Percentiles rank a stretch among this genome's conserved stretches.
Conservation (phyloP, 2,113 vertebrate genomes). For the Bungarus multicinctus region DNA sequence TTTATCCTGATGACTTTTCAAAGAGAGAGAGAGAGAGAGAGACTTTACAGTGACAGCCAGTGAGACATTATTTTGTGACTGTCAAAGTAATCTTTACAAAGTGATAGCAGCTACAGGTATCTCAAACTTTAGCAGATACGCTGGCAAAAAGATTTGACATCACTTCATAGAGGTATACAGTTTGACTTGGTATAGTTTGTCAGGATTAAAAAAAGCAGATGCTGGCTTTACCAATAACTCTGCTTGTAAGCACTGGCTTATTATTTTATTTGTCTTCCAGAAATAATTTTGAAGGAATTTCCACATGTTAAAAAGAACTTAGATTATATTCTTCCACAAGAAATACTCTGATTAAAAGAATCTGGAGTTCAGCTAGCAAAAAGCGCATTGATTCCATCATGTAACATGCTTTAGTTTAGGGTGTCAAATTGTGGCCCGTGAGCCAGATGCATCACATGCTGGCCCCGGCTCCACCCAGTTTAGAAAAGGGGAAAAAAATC, state of each 20-base stretch:
- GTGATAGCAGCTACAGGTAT: slow-evolving; percentile 16
- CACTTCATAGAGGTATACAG: not conserved
- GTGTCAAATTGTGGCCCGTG: no score
- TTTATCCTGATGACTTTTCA: slow-evolving; percentile 43
- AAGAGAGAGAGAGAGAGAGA: not conserved
- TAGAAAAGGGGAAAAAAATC: no score
- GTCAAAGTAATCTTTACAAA: slow-evolving; percentile 11
- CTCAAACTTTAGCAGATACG: slow-evolving; percentile 8
- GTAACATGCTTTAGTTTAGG: not conserved
- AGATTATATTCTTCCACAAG: not conserved
- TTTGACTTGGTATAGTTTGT: not conserved
- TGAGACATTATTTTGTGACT: slow-evolving; percentile 38
- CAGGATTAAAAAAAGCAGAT: not conserved
- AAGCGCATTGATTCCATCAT: not conserved
- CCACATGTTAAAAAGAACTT: not conserved
- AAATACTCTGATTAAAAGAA: not conserved
- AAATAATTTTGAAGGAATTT: not conserved
- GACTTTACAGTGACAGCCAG: slow-evolving; percentile 28
- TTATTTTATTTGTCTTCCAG: not conserved
- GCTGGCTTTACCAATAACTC: not conserved
- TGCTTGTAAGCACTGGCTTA: not conserved
- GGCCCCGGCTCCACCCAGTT: no score
- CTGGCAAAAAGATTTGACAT: not conserved
- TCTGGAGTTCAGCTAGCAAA: not conserved
- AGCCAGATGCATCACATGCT: no score